Base-by-base conservation (phyloP, 2,797 vertebrate genomes). In the Chromis chromis region DNA sequence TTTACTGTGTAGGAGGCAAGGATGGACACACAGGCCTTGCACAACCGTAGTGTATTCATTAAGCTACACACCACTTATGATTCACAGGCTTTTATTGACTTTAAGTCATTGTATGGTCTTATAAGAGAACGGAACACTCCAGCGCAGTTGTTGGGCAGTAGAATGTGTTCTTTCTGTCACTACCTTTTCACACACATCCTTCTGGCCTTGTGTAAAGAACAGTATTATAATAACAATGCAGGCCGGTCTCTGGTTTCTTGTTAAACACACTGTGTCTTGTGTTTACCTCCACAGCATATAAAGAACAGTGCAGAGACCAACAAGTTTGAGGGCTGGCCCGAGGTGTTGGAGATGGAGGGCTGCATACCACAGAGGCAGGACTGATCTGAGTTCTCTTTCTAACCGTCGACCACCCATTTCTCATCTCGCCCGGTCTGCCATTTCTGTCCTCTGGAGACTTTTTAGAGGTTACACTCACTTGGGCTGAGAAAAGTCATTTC, bases 311-410 rank as follows among this genome's bases (percentile, higher is more conserved):
- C 95, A 13, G 96, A 97, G 21, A 97, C 96, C 67, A 99, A 99
- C 89, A 99, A 99, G 66, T 99, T 97, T 0, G 98, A 99, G 77
- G 98, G 98, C n/a, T 99, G 98, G 98, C 98, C 98, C 0, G 98
- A 98, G 72, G 98, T 99, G 70, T 91, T 99, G 68, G 98, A 99
- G 89, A 98, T 99, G 97, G 98, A 99, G 89, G 98, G 98, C 11
- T 99, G 98, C 84, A 95, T 99, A 64, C 97, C 98, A 3, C 94
- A 95, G 84, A 96, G 96, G 84, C 92, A 92, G 48, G 94, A 95
- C n/a, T 98, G 87, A 95, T 46, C 65, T 6, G 13, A 42, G 11
- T 16, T 13, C 11, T 2, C 12, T 7, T 50, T 24, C 3, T 21
- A 24, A 24, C 25, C 14, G 24, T 27, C 24, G 22, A 3, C 13